Conservation (phyloP, 2,797 vertebrate species). For the Acrossocheilus fasciatus region DNA sequence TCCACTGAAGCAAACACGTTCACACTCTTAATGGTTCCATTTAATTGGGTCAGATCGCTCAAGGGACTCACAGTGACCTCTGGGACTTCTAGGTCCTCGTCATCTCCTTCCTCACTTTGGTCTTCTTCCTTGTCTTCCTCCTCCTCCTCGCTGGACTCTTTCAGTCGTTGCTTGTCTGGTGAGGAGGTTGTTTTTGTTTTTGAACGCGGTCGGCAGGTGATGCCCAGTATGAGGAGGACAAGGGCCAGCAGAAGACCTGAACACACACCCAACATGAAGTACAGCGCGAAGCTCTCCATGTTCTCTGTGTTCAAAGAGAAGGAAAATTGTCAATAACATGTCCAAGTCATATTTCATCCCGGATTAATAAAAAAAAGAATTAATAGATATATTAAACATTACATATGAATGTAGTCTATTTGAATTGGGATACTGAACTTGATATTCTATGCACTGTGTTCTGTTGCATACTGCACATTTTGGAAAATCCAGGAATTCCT, state of each 20-base stretch:
- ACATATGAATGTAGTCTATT: background rate
- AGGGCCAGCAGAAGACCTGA: conserved; percentile 89
- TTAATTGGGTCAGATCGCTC: conserved; percentile 65
- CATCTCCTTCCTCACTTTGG: conserved; percentile 76
- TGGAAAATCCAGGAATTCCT: background rate
- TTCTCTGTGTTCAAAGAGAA: conserved; percentile 79
- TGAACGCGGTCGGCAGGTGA: conserved; percentile 85
- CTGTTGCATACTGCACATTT: background rate
- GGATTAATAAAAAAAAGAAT: too few relatives aligned
- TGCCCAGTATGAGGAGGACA: conserved; percentile 85
- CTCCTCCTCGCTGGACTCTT: conserved; percentile 77
- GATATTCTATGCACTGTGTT: background rate
- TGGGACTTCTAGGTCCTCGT: conserved; percentile 74
- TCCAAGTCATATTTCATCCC: background rate
- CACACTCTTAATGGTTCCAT: conserved; percentile 78
- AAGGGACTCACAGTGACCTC: conserved; percentile 67
- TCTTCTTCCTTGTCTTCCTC: conserved; percentile 81
- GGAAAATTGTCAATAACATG: background rate
- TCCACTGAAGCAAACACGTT: conserved; percentile 87
- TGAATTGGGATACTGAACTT: background rate
- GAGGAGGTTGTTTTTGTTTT: conserved; percentile 58
- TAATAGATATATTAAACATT: background rate
- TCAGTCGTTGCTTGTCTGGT: conserved; percentile 75
- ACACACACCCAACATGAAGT: conserved; percentile 93
- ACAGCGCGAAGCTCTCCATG: conserved; percentile 90